These are phyloP conservation scores for Aspidapion aeneum DNA, from an alignment of 2,888 invertebrate genomes.

Conservation along the genomic window DNA sequence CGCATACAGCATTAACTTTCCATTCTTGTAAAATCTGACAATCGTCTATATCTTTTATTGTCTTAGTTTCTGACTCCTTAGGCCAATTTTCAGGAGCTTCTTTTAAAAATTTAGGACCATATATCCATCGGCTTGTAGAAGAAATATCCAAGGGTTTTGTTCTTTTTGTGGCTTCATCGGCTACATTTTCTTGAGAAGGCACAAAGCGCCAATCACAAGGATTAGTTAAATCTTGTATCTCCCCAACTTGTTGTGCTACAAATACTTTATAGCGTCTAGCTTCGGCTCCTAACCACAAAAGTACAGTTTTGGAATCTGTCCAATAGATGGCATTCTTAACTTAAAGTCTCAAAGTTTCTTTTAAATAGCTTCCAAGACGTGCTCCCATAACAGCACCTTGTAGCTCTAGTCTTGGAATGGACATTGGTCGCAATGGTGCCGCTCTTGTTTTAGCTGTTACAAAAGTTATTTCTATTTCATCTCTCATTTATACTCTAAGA, in stretches of 20 bases:
- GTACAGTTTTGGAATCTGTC: conserved; percentile 14
- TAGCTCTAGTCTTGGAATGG: background rate
- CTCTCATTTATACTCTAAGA: background rate
- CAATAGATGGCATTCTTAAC: conserved; percentile 7
- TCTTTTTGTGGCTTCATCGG: conserved; percentile 14
- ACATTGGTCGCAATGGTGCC: background rate
- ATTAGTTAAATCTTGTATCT: conserved; percentile 14
- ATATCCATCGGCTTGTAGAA: conserved; percentile 4
- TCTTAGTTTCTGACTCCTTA: background rate
- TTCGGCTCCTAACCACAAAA: conserved; percentile 13
- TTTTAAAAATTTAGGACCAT: conserved; percentile 11
- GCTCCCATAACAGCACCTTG: background rate
- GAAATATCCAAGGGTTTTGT: background rate
- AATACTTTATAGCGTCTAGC: conserved; percentile 13
- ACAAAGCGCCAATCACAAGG: conserved; percentile 11
- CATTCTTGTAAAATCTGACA: background rate
- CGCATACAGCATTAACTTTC: background rate
- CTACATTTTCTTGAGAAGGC: conserved; percentile 10
- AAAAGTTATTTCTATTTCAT: background rate
- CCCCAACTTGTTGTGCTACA: conserved; percentile 12
- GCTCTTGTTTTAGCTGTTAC: background rate
- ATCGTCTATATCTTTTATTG: background rate
- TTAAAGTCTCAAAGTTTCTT: conserved; percentile 6
- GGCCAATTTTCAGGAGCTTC: background rate
- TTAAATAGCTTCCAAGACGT: background rate